Base-by-base conservation (phyloP, 1,140 invertebrate genomes). In the Hormaphis cornu region DNA sequence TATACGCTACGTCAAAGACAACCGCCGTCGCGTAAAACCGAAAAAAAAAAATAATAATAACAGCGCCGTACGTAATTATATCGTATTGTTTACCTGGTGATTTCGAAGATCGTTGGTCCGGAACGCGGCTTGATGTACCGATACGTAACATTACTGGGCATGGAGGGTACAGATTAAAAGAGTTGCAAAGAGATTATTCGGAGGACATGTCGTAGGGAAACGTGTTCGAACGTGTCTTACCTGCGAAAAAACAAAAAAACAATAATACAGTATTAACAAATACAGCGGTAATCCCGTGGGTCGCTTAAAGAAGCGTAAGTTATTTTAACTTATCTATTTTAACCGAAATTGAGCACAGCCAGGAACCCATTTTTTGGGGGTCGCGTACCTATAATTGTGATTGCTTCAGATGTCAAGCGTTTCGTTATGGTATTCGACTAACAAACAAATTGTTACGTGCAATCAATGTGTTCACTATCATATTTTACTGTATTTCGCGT, bases 151-250 rank as follows among this genome's bases (percentile, higher is more conserved):
- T 30, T 30, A 33, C n/a, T n/a, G 12, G 8, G 18, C 26, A 30
- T 28, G 28, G 26, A 28, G 1, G 14, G 7, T 53, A 37, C 54
- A n/a, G 24, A 58, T 40, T 24, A 58, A 37, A 58, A 40, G 54
- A 58, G 54, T 58, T 58, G 54, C 54, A 58, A 58, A 58, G 54
- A 58, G 54, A 58, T 40, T 58, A 16, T 40, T 58, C 14, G 22
- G 16, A 3, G 14, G 1, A n/a, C 12, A 40, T 37, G n/a, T 56
- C 33, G 18, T 33, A 22, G 14, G 33, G n/a, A n/a, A 20, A 18
- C 28, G 14, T 53, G 8, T 10, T 30, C 8, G 12, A 56, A 4
- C 18, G 33, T 58, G 5, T 40, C 54, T 58, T 58, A 58, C 54
- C 54, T 58, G 54, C 0, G 40, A 58, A 58, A 58, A 9, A 58